Evolutionary conservation across 1,140 invertebrate species (phyloP).

Genomic region (Parapsyche elsis): DNA sequence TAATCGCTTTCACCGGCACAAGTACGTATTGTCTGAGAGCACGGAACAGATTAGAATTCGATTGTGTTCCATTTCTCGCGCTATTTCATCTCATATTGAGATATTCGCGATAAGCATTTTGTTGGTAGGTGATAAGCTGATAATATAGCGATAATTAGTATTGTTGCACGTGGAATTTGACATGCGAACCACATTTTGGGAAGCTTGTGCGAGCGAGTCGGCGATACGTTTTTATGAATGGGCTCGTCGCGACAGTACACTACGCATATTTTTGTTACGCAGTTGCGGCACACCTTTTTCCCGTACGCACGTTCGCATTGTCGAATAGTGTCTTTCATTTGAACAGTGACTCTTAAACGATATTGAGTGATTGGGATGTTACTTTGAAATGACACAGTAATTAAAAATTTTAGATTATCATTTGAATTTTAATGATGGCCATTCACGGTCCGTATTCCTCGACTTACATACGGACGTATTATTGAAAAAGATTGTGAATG

Average conservation of each 20-base stretch:
- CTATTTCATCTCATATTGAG: neutral
- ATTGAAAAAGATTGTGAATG: too few relatives aligned
- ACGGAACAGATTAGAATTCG: neutral
- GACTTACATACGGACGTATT: too few relatives aligned
- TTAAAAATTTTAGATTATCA: too few relatives aligned
- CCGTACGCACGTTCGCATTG: neutral
- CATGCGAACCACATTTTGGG: neutral
- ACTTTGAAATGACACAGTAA: too few relatives aligned
- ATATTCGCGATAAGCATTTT: neutral
- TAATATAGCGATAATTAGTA: neutral
- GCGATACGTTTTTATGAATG: slow-evolving; percentile 33
- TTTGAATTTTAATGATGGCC: too few relatives aligned
- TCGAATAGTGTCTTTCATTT: neutral
- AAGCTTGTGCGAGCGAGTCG: neutral
- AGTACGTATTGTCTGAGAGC: neutral
- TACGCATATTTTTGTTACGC: neutral
- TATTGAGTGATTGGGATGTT: too few relatives aligned
- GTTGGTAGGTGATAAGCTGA: neutral
- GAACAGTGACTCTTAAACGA: neutral
- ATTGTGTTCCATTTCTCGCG: neutral
- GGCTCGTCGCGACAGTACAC: neutral
- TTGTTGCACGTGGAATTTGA: neutral
- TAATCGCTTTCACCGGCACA: neutral
- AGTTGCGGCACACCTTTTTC: neutral
- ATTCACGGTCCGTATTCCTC: too few relatives aligned